Evolutionary conservation across 2,888 invertebrate species (phyloP).

Genomic region (Chymomyza caudatula): DNA sequence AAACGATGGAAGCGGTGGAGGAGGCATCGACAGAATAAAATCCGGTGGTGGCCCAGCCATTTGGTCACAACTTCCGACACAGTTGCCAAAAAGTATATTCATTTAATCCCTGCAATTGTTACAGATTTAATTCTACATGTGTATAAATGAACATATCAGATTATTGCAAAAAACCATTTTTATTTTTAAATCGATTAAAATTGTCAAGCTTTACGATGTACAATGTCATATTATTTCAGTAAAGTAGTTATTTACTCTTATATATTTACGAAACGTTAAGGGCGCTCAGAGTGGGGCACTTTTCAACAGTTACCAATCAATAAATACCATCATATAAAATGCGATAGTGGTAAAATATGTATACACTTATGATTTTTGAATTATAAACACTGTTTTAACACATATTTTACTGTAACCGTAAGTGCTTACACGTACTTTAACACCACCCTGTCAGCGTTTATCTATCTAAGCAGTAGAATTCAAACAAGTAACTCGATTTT

Average conservation of each 20-base stretch:
- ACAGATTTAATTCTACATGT: no score
- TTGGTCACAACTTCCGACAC: conserved; percentile 76
- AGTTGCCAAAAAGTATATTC: conserved; percentile 66
- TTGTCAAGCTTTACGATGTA: no score
- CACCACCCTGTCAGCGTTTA: neutral
- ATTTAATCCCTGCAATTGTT: conserved; percentile 31
- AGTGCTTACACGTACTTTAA: neutral
- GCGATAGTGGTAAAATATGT: neutral
- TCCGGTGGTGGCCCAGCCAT: conserved; percentile 83
- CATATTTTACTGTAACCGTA: neutral
- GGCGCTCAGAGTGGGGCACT: neutral
- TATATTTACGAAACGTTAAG: neutral
- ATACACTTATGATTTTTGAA: neutral
- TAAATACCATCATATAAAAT: neutral
- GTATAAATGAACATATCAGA: no score
- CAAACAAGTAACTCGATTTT: neutral
- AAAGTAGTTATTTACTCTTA: no score
- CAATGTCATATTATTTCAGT: no score
- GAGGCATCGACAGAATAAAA: conserved; percentile 89
- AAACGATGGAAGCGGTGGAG: conserved; percentile 90
- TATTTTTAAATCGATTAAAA: no score
- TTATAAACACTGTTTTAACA: neutral
- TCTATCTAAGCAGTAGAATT: no score
- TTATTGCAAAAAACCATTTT: no score
- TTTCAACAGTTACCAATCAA: neutral